Percentiles rank a stretch among this genome's conserved stretches.
Conservation (phyloP, 2,797 vertebrate genomes). For the Rhinoraja longicauda region DNA sequence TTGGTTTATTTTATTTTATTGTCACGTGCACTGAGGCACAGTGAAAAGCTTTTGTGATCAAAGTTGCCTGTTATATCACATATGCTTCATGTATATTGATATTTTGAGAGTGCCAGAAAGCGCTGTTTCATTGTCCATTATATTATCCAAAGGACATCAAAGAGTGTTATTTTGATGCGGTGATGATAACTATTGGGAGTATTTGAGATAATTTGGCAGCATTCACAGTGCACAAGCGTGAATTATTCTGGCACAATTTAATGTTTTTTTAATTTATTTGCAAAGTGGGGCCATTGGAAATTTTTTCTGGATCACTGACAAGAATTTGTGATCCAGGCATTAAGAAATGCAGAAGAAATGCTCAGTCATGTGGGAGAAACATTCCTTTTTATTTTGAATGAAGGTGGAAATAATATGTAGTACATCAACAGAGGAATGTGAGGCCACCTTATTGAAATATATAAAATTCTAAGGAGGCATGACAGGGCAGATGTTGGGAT, state of each 20-base stretch:
- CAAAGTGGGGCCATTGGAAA: not conserved
- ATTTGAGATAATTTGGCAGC: not conserved
- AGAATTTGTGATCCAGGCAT: not conserved
- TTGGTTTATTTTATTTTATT: too few species aligned
- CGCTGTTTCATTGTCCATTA: not conserved
- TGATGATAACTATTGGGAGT: not conserved
- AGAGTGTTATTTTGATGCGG: not conserved
- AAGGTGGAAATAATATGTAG: not conserved
- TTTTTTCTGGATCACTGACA: constrained; percentile 6
- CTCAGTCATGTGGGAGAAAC: constrained; percentile 6
- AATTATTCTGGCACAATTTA: not conserved
- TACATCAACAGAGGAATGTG: not conserved
- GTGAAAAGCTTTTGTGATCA: not conserved
- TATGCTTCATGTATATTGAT: not conserved
- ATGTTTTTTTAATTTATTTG: constrained; percentile 6
- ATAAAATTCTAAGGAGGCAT: too few species aligned
- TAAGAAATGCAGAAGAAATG: not conserved
- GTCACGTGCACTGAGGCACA: too few species aligned
- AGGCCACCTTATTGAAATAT: not conserved
- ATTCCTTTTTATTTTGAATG: constrained; percentile 4
- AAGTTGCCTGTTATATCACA: not conserved
- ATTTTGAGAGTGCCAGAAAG: not conserved
- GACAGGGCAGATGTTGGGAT: too few species aligned
- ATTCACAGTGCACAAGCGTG: not conserved
- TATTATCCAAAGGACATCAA: not conserved